Conservation (phyloP, 2,888 invertebrate species). For the Dasysyrphus tricinctus region DNA sequence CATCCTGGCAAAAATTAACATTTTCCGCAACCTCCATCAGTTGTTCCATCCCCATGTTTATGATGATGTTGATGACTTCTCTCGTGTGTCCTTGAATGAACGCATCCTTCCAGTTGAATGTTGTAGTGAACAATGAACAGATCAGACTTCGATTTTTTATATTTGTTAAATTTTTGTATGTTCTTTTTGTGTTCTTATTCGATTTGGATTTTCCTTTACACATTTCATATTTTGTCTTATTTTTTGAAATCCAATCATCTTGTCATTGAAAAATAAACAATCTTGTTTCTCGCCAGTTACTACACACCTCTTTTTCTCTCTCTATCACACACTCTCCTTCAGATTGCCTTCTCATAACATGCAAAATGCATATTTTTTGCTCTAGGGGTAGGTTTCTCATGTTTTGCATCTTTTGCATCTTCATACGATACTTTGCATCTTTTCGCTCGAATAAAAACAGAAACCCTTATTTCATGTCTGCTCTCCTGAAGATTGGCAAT, state of each 20-base stretch:
- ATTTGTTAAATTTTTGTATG: not conserved
- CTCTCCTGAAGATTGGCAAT: conserved; percentile 41
- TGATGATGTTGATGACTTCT: conserved; percentile 8
- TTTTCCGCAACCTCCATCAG: conserved; percentile 3
- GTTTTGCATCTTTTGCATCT: not conserved
- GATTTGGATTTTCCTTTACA: conserved; percentile 48
- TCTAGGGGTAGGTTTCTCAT: not conserved
- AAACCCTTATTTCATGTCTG: conserved; percentile 13
- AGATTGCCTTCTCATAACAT: conserved; percentile 44
- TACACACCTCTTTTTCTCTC: conserved; percentile 62
- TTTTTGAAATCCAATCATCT: conserved; percentile 61
- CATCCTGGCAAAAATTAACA: conserved; percentile 39
- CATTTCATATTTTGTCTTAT: conserved; percentile 67
- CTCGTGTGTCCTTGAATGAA: not conserved
- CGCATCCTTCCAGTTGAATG: conserved; percentile 42
- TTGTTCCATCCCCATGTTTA: conserved; percentile 18
- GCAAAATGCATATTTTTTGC: conserved; percentile 39
- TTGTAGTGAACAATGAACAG: conserved; percentile 72
- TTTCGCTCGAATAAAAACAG: conserved; percentile 7
- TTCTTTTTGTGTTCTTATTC: conserved; percentile 32
- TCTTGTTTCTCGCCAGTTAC: conserved; percentile 40
- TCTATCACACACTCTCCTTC: conserved; percentile 53
- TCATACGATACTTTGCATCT: conserved; percentile 16
- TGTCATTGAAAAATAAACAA: conserved; percentile 13
- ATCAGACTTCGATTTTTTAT: conserved; percentile 60